phyloP scores from a whole-genome alignment of 2,888 invertebrate species.

The Caenorhabditis uteleia region DNA sequence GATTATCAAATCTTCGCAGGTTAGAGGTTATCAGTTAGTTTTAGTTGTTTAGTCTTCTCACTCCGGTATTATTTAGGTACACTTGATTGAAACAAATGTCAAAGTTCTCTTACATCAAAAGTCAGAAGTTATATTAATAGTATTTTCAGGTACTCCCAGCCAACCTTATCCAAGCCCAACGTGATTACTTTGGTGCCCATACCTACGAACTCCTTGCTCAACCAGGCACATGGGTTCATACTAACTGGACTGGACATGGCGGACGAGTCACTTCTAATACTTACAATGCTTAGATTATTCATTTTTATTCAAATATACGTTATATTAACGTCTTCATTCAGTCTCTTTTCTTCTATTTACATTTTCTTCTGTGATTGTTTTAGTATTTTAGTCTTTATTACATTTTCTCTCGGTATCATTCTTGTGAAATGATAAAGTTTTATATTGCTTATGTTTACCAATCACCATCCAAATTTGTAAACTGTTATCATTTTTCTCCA shows the following conservation, averaged over 20 bases:
- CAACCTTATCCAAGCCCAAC: constrained; percentile 81
- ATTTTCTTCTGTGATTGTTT: constrained; percentile 16
- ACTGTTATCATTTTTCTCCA: too few species aligned
- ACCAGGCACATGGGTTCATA: constrained; percentile 87
- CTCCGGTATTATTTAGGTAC: too few species aligned
- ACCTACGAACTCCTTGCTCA: constrained; percentile 88
- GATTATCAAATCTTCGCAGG: too few species aligned
- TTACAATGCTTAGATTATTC: constrained; percentile 77
- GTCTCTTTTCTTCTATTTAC: constrained; percentile 4
- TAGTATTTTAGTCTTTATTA: background rate
- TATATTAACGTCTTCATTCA: constrained; percentile 24
- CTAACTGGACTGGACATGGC: constrained; percentile 99
- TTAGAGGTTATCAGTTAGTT: too few species aligned
- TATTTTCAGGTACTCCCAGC: constrained; percentile 81
- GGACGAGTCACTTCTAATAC: constrained; percentile 93
- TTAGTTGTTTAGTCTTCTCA: too few species aligned
- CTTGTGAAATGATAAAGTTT: constrained; percentile 37
- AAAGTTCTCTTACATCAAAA: too few species aligned
- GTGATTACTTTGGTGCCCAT: constrained; percentile 98
- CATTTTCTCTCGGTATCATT: constrained; percentile 21
- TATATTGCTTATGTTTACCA: too few species aligned
- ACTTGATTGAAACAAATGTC: too few species aligned
- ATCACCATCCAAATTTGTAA: too few species aligned
- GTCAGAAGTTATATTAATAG: too few species aligned
- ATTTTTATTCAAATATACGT: constrained; percentile 8